A percentile compares a stretch with the other conserved stretches of the same genome.
Conservation (phyloP, 2,888 invertebrate species). For the Branchellion lobata region DNA sequence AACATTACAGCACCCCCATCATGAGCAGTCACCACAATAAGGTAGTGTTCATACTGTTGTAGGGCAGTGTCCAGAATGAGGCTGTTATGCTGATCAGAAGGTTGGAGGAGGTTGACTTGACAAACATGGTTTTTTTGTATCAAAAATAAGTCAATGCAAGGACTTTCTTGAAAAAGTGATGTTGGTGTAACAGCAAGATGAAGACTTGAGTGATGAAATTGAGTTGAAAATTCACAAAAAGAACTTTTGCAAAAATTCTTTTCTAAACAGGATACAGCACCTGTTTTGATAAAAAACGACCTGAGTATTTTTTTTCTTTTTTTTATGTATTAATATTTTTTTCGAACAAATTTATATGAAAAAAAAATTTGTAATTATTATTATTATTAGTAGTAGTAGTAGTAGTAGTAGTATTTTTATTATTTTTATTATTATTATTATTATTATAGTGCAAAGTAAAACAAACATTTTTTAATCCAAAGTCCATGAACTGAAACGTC, state of each 20-base stretch:
- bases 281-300: neutral
- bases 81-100: neutral
- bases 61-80: neutral
- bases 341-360: neutral
- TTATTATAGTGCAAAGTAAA: neutral
- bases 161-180: too few species aligned
- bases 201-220: neutral
- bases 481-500: neutral
- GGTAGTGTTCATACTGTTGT: neutral
- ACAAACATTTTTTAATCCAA: neutral
- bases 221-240: neutral
- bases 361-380: neutral
- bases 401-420: too few species aligned
- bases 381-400: neutral
- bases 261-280: conserved; percentile 8
- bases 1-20: neutral
- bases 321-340: too few species aligned
- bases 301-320: too few species aligned
- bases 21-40: neutral
- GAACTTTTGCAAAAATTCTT: neutral
- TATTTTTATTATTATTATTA: too few species aligned
- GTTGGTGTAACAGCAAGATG: too few species aligned
- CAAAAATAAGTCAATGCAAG: too few species aligned
- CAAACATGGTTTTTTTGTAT: too few species aligned
- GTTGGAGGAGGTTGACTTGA: neutral